phyloP scores from a whole-genome alignment of 1,140 invertebrate species.

The Notospermus geniculatus region DNA sequence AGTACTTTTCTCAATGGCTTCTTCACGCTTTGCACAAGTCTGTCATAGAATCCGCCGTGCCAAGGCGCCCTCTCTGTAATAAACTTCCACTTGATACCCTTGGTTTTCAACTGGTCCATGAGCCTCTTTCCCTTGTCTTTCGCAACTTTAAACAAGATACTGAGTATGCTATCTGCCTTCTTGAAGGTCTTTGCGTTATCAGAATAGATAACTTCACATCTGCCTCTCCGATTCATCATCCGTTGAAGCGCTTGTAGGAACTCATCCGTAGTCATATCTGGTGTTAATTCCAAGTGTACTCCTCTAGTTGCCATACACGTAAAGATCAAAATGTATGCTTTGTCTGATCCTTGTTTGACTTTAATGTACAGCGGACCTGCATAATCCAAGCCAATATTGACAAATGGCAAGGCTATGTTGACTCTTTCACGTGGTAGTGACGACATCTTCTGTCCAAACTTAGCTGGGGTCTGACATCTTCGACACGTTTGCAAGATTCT shows the following conservation, averaged over 20 bases:
- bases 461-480: not conserved
- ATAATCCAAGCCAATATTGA: not conserved
- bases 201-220: not conserved
- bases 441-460: not conserved
- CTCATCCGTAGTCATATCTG: not conserved
- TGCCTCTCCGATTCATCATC: not conserved
- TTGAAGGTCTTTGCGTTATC: slow-evolving; percentile 9
- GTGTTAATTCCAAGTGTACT: not conserved
- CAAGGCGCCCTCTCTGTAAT: not conserved
- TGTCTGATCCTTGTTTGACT: not conserved
- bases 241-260: not conserved
- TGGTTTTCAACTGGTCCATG: too few relatives aligned
- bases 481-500: not conserved
- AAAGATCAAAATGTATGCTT: not conserved
- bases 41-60: slow-evolving; percentile 4
- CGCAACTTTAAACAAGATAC: not conserved
- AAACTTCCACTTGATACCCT: not conserved
- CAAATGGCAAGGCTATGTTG: not conserved
- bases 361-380: slow-evolving; percentile 4
- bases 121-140: too few relatives aligned
- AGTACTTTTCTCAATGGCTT: not conserved
- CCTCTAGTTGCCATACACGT: slow-evolving; percentile 1
- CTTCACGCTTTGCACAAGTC: not conserved
- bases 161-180: not conserved
- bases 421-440: not conserved